Base-by-base conservation (phyloP, 35 echinoderm and acorn worm species). In the Ophioderma brevispina region DNA sequence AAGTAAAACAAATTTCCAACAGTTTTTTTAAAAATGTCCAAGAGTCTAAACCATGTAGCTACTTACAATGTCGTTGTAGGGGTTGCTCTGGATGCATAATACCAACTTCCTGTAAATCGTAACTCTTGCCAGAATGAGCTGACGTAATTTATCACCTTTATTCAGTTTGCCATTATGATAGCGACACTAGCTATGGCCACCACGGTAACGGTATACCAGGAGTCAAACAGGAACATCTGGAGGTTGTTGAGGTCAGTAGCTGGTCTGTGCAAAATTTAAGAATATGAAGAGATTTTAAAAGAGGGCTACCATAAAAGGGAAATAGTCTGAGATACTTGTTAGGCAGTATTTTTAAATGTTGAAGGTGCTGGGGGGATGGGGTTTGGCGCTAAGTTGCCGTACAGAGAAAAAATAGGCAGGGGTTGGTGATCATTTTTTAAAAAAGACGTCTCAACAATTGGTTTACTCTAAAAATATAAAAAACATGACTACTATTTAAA, bases 21-120 rank as follows among this genome's bases (percentile, higher is more conserved):
- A n/a, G 14, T 63, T n/a, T n/a, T 63, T 14, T 14, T n/a, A 63
- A n/a, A n/a, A n/a, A 15, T 63, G 14, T 14, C 14, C 14, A 63
- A 63, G n/a, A 14, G 14, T 15, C 55, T 63, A n/a, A n/a, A 63
- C 55, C 55, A n/a, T n/a, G n/a, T n/a, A n/a, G n/a, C n/a, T 31
- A 94, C 92, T 94, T 88, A 98, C 96, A 98, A 35, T 37, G 94
- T 75, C 31, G 21, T 76, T 32, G 87, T 90, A 21, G 96, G 46
- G 10, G 78, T 88, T 89, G 81, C 31, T 98, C 92, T 18, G 96
- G 96, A 52, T 94, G 85, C 96, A 98, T 98, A 25, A 98, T 94
- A 0, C 96, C 96, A 35, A 98, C n/a, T 28, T 98, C 96, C 11
- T 94, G 90, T 23, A 98, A 82, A 30, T 98, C 89, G 89, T 92